phyloP scores from a whole-genome alignment of 2,113 vertebrate species.

The Saccopteryx leptura region DNA sequence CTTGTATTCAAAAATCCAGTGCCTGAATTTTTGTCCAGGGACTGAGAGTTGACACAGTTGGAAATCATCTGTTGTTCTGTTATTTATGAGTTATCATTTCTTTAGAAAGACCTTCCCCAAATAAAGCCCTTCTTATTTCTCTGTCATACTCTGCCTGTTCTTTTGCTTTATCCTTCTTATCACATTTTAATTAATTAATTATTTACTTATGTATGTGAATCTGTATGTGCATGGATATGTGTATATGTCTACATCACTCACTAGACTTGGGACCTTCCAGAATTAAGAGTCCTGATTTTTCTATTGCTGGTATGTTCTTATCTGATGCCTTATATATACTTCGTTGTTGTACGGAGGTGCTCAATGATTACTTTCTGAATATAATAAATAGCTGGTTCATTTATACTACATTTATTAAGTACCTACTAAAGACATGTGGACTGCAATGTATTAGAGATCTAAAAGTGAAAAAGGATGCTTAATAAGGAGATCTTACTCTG shows the following conservation, averaged over 20 bases:
- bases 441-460: not conserved
- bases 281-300: not conserved
- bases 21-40: not conserved
- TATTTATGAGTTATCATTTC: constrained; percentile 12
- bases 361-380: constrained; percentile 8
- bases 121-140: not conserved
- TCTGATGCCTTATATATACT: not conserved
- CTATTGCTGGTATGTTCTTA: not conserved
- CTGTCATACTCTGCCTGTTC: accelerated
- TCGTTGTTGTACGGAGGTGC: not conserved
- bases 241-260: not conserved
- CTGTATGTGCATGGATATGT: not conserved
- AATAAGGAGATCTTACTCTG: not conserved
- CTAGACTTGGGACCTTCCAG: not conserved
- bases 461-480: not conserved
- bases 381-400: not conserved
- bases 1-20: not conserved
- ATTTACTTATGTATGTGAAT: not conserved
- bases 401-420: not conserved
- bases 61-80: not conserved
- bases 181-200: not conserved
- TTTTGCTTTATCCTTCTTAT: not conserved
- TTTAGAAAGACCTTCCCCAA: not conserved
- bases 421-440: not conserved
- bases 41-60: no score